These are phyloP conservation scores for Drosophila athabasca DNA, from an alignment of 1,140 invertebrate genomes.

Conservation along the genomic window DNA sequence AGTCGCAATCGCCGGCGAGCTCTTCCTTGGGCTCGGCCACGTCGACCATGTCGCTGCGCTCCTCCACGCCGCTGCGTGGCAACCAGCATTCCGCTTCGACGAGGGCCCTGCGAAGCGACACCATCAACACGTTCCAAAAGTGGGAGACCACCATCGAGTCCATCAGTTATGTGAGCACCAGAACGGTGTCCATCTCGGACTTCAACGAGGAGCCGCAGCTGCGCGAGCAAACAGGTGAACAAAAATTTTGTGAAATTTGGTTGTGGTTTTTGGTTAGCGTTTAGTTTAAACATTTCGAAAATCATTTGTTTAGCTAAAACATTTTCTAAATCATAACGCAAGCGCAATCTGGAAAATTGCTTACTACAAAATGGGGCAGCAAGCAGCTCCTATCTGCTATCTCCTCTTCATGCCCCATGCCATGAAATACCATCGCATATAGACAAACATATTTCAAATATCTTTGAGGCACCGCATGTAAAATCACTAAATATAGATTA, in stretches of 20 bases:
- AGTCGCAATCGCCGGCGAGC: conserved; percentile 53
- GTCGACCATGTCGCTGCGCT: conserved; percentile 75
- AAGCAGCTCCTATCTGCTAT: conserved; percentile 15
- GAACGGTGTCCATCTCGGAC: conserved; percentile 75
- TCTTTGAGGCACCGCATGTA: conserved; percentile 78
- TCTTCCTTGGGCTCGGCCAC: conserved; percentile 73
- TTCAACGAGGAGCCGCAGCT: conserved; percentile 60
- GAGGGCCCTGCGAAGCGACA: conserved; percentile 67
- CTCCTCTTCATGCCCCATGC: conserved; percentile 27
- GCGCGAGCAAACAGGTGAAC: conserved; percentile 60
- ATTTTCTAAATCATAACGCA: conserved; percentile 44
- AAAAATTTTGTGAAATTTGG: background rate
- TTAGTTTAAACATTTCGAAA: conserved; percentile 35
- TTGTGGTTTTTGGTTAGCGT: background rate
- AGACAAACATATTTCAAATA: conserved; percentile 70
- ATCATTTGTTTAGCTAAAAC: conserved; percentile 25
- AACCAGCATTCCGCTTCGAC: conserved; percentile 27
- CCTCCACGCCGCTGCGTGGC: conserved; percentile 56
- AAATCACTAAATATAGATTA: conserved; percentile 83
- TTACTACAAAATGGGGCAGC: conserved; percentile 65
- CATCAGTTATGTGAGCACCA: conserved; percentile 79
- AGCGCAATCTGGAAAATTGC: conserved; percentile 71
- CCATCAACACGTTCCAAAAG: conserved; percentile 80
- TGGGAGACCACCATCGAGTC: conserved; percentile 82
- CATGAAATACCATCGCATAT: conserved; percentile 34